A percentile compares a stretch with the other conserved stretches of the same genome.
These are phyloP conservation scores for Orchestes rusci DNA, from an alignment of 2,888 invertebrate genomes.

Conservation along the genomic window DNA sequence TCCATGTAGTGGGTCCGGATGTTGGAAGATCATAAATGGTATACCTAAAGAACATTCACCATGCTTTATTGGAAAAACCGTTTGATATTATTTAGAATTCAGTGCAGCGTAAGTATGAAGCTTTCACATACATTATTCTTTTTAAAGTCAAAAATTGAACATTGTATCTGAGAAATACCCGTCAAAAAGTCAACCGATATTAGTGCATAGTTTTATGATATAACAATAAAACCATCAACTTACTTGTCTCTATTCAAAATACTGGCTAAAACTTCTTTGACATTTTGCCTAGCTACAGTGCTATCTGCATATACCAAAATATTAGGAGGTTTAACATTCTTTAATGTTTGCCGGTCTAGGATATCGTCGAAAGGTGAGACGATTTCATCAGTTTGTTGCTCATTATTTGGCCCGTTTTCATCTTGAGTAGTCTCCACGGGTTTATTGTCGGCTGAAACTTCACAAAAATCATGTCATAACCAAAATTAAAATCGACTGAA, in stretches of 20 bases:
- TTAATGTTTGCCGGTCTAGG: constrained; percentile 15
- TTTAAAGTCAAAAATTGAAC: too few species aligned
- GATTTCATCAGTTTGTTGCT: not conserved
- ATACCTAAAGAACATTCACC: constrained; percentile 53
- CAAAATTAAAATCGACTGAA: too few species aligned
- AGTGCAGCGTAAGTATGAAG: too few species aligned
- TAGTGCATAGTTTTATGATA: not conserved
- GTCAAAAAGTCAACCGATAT: too few species aligned
- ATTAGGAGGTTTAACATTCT: constrained; percentile 61
- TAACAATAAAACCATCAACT: constrained; percentile 24
- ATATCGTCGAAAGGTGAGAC: not conserved
- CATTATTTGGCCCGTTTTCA: constrained; percentile 4
- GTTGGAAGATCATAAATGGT: constrained; percentile 54
- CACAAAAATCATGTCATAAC: too few species aligned
- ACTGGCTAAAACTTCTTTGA: constrained; percentile 60
- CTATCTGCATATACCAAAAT: constrained; percentile 78
- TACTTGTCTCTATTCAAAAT: constrained; percentile 68
- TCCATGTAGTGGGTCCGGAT: constrained; percentile 34
- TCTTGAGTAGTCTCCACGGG: too few species aligned
- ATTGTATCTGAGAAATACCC: too few species aligned
- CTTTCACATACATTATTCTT: too few species aligned
- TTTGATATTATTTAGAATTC: too few species aligned
- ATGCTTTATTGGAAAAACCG: too few species aligned
- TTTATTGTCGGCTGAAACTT: too few species aligned
- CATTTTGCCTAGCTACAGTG: constrained; percentile 63